phyloP scores from a whole-genome alignment of 1,140 invertebrate species.

The Aporrectodea caliginosa region DNA sequence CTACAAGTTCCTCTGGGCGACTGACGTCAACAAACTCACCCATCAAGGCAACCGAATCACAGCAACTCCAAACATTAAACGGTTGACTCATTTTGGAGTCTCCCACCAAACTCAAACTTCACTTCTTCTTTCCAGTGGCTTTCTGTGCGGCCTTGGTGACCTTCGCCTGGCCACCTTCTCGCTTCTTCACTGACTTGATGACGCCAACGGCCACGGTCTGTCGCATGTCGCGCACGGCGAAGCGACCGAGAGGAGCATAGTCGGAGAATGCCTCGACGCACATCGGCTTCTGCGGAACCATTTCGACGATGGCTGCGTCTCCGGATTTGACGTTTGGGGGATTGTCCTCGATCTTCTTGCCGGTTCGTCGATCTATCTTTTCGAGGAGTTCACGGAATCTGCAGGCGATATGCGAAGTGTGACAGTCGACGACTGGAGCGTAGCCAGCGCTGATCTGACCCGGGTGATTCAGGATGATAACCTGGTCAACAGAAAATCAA shows the following conservation, averaged over 20 bases:
- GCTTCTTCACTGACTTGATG: constrained; percentile 67
- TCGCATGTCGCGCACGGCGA: constrained; percentile 98
- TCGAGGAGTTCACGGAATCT: constrained; percentile 97
- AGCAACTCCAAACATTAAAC: too few species aligned
- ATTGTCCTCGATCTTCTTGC: constrained; percentile 61
- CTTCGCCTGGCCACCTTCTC: constrained; percentile 77
- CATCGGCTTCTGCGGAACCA: constrained; percentile 91
- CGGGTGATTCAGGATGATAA: constrained; percentile 96
- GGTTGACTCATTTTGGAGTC: too few species aligned
- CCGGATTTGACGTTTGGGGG: constrained; percentile 83
- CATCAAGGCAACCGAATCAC: too few species aligned
- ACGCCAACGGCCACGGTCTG: constrained; percentile 99
- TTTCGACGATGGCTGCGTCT: constrained; percentile 88
- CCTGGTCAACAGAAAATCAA: constrained; percentile 58
- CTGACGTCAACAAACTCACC: too few species aligned
- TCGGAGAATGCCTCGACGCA: constrained; percentile 97
- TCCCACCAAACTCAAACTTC: too few species aligned
- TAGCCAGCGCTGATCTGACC: constrained; percentile 96
- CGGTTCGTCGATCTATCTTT: constrained; percentile 95
- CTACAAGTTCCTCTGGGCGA: too few species aligned
- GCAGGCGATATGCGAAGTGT: constrained; percentile 96
- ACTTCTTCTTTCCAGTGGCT: constrained; percentile 64
- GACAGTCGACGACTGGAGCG: constrained; percentile 92
- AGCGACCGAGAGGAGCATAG: constrained; percentile 95
- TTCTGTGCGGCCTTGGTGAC: constrained; percentile 97